phyloP scores from a whole-genome alignment of 2,797 vertebrate genomes.

The Dryobates pubescens region DNA sequence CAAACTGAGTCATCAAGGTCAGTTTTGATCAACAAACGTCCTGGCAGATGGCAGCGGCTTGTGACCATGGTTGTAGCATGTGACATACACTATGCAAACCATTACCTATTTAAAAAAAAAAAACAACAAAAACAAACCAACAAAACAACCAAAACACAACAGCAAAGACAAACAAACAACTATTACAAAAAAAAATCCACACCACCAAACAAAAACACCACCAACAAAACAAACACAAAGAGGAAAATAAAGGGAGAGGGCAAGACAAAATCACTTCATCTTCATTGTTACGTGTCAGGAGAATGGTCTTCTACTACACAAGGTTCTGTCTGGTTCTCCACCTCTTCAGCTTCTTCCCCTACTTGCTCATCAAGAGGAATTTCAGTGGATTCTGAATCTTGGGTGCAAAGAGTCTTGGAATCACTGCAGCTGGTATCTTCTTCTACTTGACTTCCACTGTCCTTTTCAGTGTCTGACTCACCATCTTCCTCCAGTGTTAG shows the following conservation, averaged over 20 bases:
- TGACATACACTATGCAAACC: constrained; percentile 88
- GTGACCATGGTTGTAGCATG: constrained; percentile 82
- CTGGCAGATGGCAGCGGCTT: constrained; percentile 82
- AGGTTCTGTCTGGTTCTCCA: constrained; percentile 79
- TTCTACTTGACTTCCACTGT: constrained; percentile 95
- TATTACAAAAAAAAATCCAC: neutral
- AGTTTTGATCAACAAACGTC: constrained; percentile 83
- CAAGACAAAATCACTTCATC: constrained; percentile 58
- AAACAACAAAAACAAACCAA: constrained; percentile 11
- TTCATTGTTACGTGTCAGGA: constrained; percentile 88
- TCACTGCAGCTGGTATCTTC: constrained; percentile 98
- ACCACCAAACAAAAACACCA: neutral
- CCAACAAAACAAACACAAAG: neutral
- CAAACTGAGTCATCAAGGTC: constrained; percentile 89
- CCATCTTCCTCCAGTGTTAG: constrained; percentile 96
- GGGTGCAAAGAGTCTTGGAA: constrained; percentile 98
- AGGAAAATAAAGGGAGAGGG: neutral
- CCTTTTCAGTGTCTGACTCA: constrained; percentile 97
- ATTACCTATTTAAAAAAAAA: constrained; percentile 41
- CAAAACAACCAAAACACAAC: neutral
- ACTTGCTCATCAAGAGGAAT: constrained; percentile 95
- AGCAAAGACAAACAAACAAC: neutral
- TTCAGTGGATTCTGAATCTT: constrained; percentile 98
- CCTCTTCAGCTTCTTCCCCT: constrained; percentile 86
- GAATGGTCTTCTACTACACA: constrained; percentile 81